Evolutionary conservation across 1,140 invertebrate species (phyloP), one percentile per base, ranked within the genome.

Genomic region (Caenorhabditis latens): DNA sequence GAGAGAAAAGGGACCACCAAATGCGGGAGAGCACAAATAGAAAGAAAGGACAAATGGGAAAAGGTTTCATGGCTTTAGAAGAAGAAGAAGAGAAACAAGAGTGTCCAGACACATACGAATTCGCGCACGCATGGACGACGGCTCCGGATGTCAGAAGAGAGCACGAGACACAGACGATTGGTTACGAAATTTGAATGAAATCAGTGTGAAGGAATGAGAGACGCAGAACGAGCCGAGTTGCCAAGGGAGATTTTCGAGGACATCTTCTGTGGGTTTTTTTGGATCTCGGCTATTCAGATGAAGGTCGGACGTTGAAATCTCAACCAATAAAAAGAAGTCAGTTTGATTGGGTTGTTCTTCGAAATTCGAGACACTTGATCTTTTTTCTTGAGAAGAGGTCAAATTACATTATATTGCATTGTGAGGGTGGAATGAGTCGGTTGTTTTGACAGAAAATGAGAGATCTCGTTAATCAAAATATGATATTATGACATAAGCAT

Each of bases 31-130:
- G 71, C 32, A 48, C 71, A 79, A 79, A 79, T 79, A 42, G 71
- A 79, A 79, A 79, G 71, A 79, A 63, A 79, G 71, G 71, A 79
- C 71, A 79, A 79, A 79, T 79, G 71, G 71, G 46, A 79, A 79
- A 79, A 79, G 71, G 71, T 79, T 79, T 79, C 71, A 79, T 79
- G 46, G 71, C 71, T 79, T 79, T n/a, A 19, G 24, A 71, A 9
- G n/a, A 42, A 32, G 65, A 46, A 42, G n/a, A 53, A 50, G 71
- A 50, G 21, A 42, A 50, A 16, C 13, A 24, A 53, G 71, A 79
- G 71, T 79, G 46, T n/a, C 71, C 71, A 79, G 71, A 50, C 71
- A 40, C 57, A 79, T 79, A 79, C 71, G 71, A 79, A 50, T 79
- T 79, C 71, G 71, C 71, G 71, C 71, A 79, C 71, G 71, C 43